A percentile compares a stretch with the other conserved stretches of the same genome.
These are phyloP conservation scores for Tipula unca DNA, from an alignment of 2,888 invertebrate species.

Conservation along the genomic window DNA sequence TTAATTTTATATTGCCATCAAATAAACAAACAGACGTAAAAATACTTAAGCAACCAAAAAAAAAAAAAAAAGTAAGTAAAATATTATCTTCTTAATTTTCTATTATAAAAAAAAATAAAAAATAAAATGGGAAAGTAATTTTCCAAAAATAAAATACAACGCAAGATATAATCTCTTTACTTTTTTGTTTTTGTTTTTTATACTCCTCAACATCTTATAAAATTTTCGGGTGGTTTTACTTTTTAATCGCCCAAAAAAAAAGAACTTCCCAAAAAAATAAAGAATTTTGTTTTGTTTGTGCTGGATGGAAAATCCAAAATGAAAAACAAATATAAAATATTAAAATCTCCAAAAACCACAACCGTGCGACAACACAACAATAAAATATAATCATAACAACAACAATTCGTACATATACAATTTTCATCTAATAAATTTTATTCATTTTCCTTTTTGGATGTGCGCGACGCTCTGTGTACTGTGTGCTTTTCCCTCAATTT, in stretches of 20 bases:
- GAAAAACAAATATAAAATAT: constrained; percentile 1
- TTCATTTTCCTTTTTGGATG: not conserved
- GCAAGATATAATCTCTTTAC: not conserved
- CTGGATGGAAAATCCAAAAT: not conserved
- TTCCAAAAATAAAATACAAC: not conserved
- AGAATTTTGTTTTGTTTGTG: not conserved
- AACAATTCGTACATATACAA: not conserved
- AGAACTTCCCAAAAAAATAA: not conserved
- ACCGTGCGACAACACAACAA: constrained; percentile 1
- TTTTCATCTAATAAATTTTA: not conserved
- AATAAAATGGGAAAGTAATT: not conserved
- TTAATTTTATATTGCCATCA: not conserved
- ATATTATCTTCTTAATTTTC: constrained; percentile 1
- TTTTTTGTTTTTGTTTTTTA: not conserved
- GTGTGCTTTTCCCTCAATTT: not conserved
- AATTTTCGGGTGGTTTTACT: not conserved
- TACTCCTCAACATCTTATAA: not conserved
- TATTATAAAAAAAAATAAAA: not conserved
- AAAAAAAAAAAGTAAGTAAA: not conserved
- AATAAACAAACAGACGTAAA: not conserved
- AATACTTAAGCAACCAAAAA: not conserved
- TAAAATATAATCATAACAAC: not conserved
- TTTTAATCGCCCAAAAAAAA: not conserved
- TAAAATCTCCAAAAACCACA: constrained; percentile 8
- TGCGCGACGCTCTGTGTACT: not conserved